Percentiles rank a stretch among this genome's conserved stretches.
Evolutionary conservation across 92 coral and sea anemone species (phyloP).

Genomic region (Parazoanthus atlanticus): DNA sequence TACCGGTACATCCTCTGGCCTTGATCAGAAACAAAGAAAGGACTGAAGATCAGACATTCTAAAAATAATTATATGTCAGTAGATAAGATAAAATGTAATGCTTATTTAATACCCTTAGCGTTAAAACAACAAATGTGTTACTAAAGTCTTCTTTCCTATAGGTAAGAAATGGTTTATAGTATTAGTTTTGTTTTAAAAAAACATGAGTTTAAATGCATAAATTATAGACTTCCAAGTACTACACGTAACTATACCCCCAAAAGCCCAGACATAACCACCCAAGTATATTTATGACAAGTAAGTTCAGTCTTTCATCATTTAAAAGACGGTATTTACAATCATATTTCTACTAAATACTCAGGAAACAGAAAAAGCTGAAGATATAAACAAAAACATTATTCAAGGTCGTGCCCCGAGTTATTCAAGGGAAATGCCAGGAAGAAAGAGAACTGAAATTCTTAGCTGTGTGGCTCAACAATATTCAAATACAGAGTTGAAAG

Average conservation of each 20-base stretch:
- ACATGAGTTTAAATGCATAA: not conserved
- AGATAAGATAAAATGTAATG: too few relatives aligned
- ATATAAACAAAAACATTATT: not conserved
- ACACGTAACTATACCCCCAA: not conserved
- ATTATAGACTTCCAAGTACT: not conserved
- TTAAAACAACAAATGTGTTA: not conserved
- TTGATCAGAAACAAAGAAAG: too few relatives aligned
- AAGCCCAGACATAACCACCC: not conserved
- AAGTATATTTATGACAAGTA: not conserved
- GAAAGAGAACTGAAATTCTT: not conserved
- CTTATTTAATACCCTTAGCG: too few relatives aligned
- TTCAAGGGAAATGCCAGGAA: not conserved
- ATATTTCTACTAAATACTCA: not conserved
- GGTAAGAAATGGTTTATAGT: not conserved
- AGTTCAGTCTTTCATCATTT: not conserved
- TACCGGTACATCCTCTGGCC: too few relatives aligned
- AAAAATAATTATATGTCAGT: too few relatives aligned
- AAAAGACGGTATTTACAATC: not conserved
- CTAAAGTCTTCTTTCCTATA: not conserved
- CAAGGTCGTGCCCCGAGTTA: not conserved
- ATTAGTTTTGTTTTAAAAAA: not conserved
- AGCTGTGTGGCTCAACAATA: conserved; percentile 22
- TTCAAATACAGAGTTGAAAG: conserved; percentile 25
- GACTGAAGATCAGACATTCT: too few relatives aligned
- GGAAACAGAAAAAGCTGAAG: not conserved